Evolutionary conservation across 2,797 vertebrate genomes (phyloP).

Genomic region (Rousettus madagascariensis): DNA sequence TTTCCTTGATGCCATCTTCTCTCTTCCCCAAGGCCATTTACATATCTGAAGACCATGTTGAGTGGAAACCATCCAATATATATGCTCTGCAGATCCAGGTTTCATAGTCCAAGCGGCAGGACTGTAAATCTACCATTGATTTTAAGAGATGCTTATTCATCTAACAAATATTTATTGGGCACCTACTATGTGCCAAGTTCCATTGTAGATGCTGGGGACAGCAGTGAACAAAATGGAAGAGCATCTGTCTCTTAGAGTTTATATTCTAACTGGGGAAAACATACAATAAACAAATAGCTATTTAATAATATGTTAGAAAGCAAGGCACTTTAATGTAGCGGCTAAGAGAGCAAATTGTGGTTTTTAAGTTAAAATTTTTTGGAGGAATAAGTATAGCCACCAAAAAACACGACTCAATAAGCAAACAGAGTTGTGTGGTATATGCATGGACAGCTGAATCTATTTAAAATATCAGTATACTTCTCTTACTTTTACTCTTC

Average conservation of each 20-base stretch:
- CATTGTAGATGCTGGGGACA: background rate
- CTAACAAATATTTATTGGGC: background rate
- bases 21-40: background rate
- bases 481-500: background rate
- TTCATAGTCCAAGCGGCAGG: background rate
- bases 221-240: background rate
- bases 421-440: background rate
- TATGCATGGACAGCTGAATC: background rate
- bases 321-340: background rate
- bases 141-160: background rate
- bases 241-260: background rate
- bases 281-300: background rate
- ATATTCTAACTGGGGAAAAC: background rate
- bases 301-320: constrained; percentile 31
- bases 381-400: background rate
- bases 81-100: background rate
- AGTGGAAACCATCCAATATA: background rate
- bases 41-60: background rate
- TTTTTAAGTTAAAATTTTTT: background rate
- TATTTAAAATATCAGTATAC: background rate
- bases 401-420: background rate
- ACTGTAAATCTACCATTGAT: background rate
- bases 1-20: background rate
- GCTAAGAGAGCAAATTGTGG: background rate
- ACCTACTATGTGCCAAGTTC: background rate